Evolutionary conservation across 2,888 invertebrate species (phyloP).

Genomic region (Zele albiditarsus): DNA sequence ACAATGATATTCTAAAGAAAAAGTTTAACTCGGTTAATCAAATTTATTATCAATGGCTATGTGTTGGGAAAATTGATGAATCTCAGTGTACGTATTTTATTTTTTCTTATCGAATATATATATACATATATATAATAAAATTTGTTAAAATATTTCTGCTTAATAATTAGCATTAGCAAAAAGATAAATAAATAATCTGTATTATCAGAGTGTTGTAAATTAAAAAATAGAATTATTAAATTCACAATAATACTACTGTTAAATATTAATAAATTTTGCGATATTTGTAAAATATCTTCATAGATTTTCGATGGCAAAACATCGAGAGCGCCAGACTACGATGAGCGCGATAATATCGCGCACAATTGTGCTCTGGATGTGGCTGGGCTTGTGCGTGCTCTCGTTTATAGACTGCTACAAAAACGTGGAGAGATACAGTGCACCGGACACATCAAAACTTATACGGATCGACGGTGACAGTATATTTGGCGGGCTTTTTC

Average conservation of each 20-base stretch:
- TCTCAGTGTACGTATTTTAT: constrained; percentile 1
- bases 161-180: too few species aligned
- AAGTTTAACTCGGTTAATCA: too few species aligned
- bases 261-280: not conserved
- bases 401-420: constrained; percentile 58
- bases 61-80: constrained; percentile 11
- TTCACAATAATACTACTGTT: not conserved
- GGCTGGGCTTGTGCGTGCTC: constrained; percentile 10
- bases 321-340: constrained; percentile 17
- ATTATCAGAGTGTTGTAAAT: too few species aligned
- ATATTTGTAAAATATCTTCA: not conserved
- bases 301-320: constrained; percentile 23
- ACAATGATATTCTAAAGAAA: not conserved
- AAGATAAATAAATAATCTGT: too few species aligned
- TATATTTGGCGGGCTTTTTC: constrained; percentile 81
- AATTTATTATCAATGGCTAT: not conserved
- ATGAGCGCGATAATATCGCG: constrained; percentile 27
- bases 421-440: constrained; percentile 60
- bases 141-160: not conserved
- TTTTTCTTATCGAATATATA: not conserved
- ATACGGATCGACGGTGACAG: constrained; percentile 77
- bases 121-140: not conserved
- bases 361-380: constrained; percentile 26
- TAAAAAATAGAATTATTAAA: too few species aligned
- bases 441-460: constrained; percentile 72